A percentile compares a stretch with the other conserved stretches of the same genome.
Conservation (phyloP, 2,888 invertebrate species). For the Ischnura elegans region DNA sequence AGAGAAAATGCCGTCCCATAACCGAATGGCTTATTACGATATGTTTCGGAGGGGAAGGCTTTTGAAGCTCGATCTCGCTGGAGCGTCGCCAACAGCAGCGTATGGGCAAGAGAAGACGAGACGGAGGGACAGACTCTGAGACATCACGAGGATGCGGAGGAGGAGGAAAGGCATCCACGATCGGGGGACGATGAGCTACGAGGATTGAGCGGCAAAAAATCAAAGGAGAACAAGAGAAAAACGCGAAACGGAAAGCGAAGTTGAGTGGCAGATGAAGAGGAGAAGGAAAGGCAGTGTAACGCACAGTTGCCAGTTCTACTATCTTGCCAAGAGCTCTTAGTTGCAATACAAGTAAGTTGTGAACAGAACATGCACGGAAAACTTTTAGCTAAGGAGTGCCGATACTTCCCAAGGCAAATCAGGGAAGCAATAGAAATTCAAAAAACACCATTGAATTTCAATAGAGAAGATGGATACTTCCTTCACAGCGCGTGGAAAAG, state of each 20-base stretch:
- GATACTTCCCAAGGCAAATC: no score
- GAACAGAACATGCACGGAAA: no score
- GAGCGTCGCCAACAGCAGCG: neutral
- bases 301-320: neutral
- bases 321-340: neutral
- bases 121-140: no score
- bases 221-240: neutral
- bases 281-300: neutral
- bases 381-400: no score
- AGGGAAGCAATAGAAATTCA: no score
- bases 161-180: neutral
- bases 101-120: neutral
- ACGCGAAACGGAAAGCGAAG: neutral
- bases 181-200: neutral
- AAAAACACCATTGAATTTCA: no score
- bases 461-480: no score
- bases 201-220: constrained; percentile 1
- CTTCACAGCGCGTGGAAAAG: no score
- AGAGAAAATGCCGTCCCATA: neutral
- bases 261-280: neutral
- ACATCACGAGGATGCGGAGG: neutral
- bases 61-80: no score
- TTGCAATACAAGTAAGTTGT: neutral
- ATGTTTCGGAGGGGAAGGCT: no score
- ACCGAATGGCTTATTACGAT: neutral